Percentiles rank a stretch among this genome's conserved stretches.
These are phyloP conservation scores for Anadara kagoshimensis DNA, from an alignment of 1,140 invertebrate species.

Conservation along the genomic window DNA sequence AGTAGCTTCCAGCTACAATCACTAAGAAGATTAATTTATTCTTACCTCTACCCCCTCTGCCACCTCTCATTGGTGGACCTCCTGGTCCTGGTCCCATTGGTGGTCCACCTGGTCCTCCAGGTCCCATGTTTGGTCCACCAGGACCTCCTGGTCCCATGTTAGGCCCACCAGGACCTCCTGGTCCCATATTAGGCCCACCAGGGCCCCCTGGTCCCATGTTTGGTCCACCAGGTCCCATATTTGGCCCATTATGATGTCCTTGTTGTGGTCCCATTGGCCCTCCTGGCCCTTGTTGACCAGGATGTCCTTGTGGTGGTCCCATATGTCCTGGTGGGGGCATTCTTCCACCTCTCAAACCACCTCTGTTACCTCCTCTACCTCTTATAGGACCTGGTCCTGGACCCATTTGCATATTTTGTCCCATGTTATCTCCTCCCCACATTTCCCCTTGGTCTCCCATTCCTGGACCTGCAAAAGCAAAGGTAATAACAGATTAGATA, in stretches of 20 bases:
- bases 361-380: conserved; percentile 27
- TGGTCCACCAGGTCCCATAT: conserved; percentile 12
- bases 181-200: not conserved
- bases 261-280: conserved; percentile 2
- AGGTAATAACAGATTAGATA: too few relatives aligned
- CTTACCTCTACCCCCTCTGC: conserved; percentile 4
- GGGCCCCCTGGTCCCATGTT: conserved; percentile 5
- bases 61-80: conserved; percentile 14
- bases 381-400: not conserved
- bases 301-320: conserved; percentile 9
- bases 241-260: not conserved
- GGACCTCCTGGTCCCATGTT: conserved; percentile 1
- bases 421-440: not conserved
- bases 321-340: conserved; percentile 8
- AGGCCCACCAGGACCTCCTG: conserved; percentile 25
- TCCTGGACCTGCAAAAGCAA: not conserved
- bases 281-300: conserved; percentile 3
- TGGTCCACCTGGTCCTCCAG: conserved; percentile 17
- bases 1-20: too few relatives aligned
- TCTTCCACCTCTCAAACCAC: not conserved
- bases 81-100: conserved; percentile 21
- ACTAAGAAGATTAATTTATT: too few relatives aligned
- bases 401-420: not conserved
- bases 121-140: conserved; percentile 15
- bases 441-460: not conserved